Evolutionary conservation across 2,888 invertebrate genomes (phyloP), one percentile per base, ranked within the genome.

Genomic region (Lasioglossum oenotherae): DNA sequence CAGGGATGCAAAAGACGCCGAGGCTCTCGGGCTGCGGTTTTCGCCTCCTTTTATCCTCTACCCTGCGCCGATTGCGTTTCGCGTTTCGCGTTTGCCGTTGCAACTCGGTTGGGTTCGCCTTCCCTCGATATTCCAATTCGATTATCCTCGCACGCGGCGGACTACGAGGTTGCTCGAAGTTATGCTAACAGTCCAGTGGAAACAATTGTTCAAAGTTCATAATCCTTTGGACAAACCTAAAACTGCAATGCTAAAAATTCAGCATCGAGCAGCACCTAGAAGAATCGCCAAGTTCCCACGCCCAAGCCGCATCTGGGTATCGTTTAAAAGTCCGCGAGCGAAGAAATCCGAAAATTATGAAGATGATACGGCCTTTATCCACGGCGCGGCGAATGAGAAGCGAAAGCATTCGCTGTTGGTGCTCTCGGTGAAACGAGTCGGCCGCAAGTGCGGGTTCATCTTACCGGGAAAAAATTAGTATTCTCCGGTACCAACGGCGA

Each of bases 11-110:
- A 82, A 60, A 84, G 74, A 77, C 64, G 78, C 82, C 76, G 86
- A 78, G 82, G 46, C 77, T 85, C 80, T 72, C 81, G 60, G 73
- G 74, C 57, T 86, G 84, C 84, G 81, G 84, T 86, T 84, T 60
- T 84, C 83, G 19, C 53, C 73, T 57, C 53, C 69, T 41, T 31
- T 41, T 31, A 64, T 74, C 38, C 74, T 41, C 23, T 35, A 44
- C 53, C 41, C 44, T 35, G 38, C 80, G 74, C 46, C 81, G 72
- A 74, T 78, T 73, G 75, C 74, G 69, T 69, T 67, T 71, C 71
- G 75, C 74, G 41, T 71, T 67, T 71, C 72, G 71, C 69, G 82
- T 60, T 35, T 31, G 69, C 76, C 53, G 23, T 67, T 57, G 53
- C 64, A 60, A 74, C 38, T 69, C 53, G 76, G 76, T 14, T 31